Conservation (phyloP, 2,797 vertebrate species). For the Staurois parvus region DNA sequence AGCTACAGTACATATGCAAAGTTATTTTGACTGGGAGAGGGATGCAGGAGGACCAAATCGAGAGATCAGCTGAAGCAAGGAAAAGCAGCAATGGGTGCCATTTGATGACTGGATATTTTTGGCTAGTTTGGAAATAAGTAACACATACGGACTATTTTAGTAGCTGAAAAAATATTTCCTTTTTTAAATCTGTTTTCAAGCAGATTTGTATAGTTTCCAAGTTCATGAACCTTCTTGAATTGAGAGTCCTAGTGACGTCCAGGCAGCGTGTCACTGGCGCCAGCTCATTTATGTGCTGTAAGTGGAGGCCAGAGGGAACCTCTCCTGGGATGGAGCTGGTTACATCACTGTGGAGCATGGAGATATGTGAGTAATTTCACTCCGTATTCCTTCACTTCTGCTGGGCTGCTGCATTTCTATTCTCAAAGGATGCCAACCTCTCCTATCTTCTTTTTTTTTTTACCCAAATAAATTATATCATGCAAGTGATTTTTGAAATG, state of each 20-base stretch:
- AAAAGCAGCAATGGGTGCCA: too few relatives aligned
- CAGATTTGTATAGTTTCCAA: constrained; percentile 10
- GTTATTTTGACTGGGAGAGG: too few relatives aligned
- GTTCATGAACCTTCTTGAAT: constrained; percentile 18
- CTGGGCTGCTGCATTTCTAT: too few relatives aligned
- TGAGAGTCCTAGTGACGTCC: not conserved
- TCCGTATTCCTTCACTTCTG: too few relatives aligned
- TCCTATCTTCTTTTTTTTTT: too few relatives aligned
- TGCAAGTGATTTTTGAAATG: too few relatives aligned
- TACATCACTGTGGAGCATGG: constrained; percentile 14
- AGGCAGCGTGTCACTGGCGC: not conserved
- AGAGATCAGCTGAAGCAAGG: too few relatives aligned
- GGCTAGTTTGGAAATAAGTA: not conserved
- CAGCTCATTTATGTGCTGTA: constrained; percentile 5
- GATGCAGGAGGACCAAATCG: too few relatives aligned
- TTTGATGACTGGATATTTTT: not conserved
- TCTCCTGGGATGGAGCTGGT: constrained; percentile 2
- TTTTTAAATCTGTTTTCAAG: not conserved
- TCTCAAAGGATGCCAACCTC: too few relatives aligned
- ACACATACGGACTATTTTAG: not conserved
- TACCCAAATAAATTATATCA: too few relatives aligned
- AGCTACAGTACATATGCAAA: too few relatives aligned
- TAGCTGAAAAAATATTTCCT: not conserved
- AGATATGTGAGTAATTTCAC: not conserved
- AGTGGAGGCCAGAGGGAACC: not conserved